These are phyloP conservation scores for Tenualosa ilisha DNA, from an alignment of 2,797 vertebrate genomes.

Conservation along the genomic window DNA sequence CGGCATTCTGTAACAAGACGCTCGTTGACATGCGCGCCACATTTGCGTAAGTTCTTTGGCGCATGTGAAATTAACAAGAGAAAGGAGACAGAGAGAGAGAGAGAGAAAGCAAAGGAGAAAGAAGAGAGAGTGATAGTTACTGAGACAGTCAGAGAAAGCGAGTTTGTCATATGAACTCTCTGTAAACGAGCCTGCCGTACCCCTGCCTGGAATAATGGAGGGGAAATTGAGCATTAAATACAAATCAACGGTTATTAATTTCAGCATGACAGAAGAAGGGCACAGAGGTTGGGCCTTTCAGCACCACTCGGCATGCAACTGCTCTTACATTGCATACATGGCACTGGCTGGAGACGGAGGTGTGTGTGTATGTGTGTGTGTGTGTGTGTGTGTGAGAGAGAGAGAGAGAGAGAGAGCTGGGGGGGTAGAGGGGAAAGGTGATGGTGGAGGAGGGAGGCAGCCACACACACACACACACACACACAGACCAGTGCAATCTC, in stretches of 20 bases:
- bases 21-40: slow-evolving; percentile 54
- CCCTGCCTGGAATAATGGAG: slow-evolving; percentile 68
- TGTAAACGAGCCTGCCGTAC: slow-evolving; percentile 60
- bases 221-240: slow-evolving; percentile 77
- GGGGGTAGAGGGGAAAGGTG: neutral
- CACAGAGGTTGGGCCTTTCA: slow-evolving; percentile 62
- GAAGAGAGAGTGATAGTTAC: neutral
- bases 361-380: slow-evolving; percentile 9
- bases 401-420: neutral
- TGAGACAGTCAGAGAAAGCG: slow-evolving; percentile 50
- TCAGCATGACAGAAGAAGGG: slow-evolving; percentile 57
- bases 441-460: neutral
- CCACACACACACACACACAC: slow-evolving; percentile 4
- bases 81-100: slow-evolving; percentile 29
- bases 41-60: slow-evolving; percentile 65
- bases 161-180: slow-evolving; percentile 63
- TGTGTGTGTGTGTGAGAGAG: too few relatives aligned
- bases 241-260: slow-evolving; percentile 76
- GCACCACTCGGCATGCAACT: slow-evolving; percentile 41
- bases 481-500: slow-evolving; percentile 17
- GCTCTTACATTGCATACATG: slow-evolving; percentile 65
- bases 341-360: slow-evolving; percentile 59
- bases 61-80: slow-evolving; percentile 61
- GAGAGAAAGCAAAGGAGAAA: slow-evolving; percentile 14
- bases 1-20: slow-evolving; percentile 50